Evolutionary conservation across 2,888 invertebrate genomes (phyloP), one percentile per base, ranked within the genome.

Genomic region (Ennomos erosarius): DNA sequence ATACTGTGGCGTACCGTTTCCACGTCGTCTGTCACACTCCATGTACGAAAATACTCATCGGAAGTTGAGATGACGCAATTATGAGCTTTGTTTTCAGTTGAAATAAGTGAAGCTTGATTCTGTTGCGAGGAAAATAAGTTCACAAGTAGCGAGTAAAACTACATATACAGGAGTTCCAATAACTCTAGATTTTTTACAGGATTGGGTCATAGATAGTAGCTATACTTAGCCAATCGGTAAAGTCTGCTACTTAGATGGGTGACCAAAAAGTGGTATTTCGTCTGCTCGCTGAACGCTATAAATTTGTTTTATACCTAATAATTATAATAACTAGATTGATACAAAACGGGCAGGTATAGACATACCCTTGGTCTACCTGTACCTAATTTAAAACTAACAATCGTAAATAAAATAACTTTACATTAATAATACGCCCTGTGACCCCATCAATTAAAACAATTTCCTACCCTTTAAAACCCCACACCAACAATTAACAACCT

Each of bases 11-110:
- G 0, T 37, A 33, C 52, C 61, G 75, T 79, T 79, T 74, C 73
- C 75, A 75, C 78, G 71, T 77, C 76, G 75, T 78, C 72, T 74
- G 71, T 79, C 79, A 78, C 64, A 65, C 59, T 60, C 53, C 56
- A 56, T 59, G 56, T 71, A 73, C 62, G 68, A 70, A 73, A 71
- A 69, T 69, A 74, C 71, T 73, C 73, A 73, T 72, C 66, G 71
- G 62, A 64, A 70, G 66, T 74, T 67, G 63, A 34, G 48, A 48
- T 53, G 53, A 72, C 67, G 55, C 55, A 68, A 61, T 63, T 69
- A 71, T 68, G 48, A 49, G 53, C 53, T 70, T 61, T 71, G 67
- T 70, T 73, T 69, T 65, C 39, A 49, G 39, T 9, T 53, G 11
- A 53, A 51, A 63, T 46, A 47, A 63, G 52, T 48, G 52, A 49